Base-by-base conservation (phyloP, 92 coral and sea anemone genomes). In the Parazoanthus atlanticus region DNA sequence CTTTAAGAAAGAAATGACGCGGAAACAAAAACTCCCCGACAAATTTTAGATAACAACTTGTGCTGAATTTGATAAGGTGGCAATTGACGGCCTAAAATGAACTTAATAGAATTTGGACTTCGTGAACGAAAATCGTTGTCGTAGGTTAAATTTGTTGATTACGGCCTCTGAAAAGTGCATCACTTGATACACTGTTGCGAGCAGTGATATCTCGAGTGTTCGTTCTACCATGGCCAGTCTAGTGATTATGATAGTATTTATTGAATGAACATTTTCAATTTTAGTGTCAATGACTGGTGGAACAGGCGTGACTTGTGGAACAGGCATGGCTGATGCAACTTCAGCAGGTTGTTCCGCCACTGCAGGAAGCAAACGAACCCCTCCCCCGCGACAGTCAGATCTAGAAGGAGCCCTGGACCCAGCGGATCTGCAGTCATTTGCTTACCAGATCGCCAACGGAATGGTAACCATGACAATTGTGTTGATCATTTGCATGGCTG, bases 401-500 rank as follows among this genome's bases (percentile, higher is more conserved):
- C 86, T 93, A 61, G 96, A 95, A 67, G 94, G 95, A 29, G 96
- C 96, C 30, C 87, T 97, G 79, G 98, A 97, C 71, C 90, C 98
- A 41, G 83, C 87, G 78, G 96, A 93, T 25, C 93, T 97, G 82
- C 96, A 97, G 89, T 95, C 99, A 65, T 97, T 97, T 88, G 98
- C 99, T 78, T 93, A 90, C 80, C 99, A 97, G 88, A 97, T 97
- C 66, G 95, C 99, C 0, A 95, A 91, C 67, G 99, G 99, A 89
- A 97, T 97, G 99, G 99, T 97, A 90, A 65, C 85, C 26, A 6
- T 26, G 32, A 25, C 23, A 61, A 28, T 2, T 36, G 21, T 36
- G 26, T 19, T 75, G 26, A 75, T 75, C 26, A 7, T 1, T 36
- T 75, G 12, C 9, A 74, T 40, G 49, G 12, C 49, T 9, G 43